Base-by-base conservation (phyloP, 2,888 invertebrate genomes). In the Chrysina gloriosa region DNA sequence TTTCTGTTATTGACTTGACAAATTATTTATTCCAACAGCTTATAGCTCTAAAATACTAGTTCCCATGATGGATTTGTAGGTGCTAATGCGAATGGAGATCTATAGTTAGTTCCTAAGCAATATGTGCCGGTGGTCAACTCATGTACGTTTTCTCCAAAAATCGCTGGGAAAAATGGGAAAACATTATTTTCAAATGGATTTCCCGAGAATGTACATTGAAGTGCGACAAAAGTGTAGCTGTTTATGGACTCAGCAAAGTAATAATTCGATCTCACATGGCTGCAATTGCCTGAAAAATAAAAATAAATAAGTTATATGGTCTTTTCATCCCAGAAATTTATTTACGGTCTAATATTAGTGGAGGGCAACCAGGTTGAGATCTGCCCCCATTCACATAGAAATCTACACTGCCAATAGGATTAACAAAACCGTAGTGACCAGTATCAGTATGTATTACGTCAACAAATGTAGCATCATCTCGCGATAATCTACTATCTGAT, bases 361-460 rank as follows among this genome's bases (percentile, higher is more conserved):
- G 50, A 2, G 42, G 42, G 61, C 88, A 88, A 23, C 85, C 83
- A 0, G 88, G 88, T 73, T 89, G 89, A 4, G 84, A 82, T 47
- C 77, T 78, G 0, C 88, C 89, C 3, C 86, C 85, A 70, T 89
- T 88, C 6, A 88, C 84, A 73, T 85, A 87, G 79, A 88, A 87
- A 72, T 89, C 89, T 0, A 84, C 82, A 67, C 77, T 76, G 14
- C 84, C 84, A 2, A 81, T 1, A 83, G 85, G 0, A 85, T 0
- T 87, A 74, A 67, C 76, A 76, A 63, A 76, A 56, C 64, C 87
- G n/a, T 86, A 78, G 0, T 84, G 84, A 2, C 86, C 87, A 31
- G 85, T 85, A 69, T 87, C 87, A 3, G 89, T 89, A 75, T 89
- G 89, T 70, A 88, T 85, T 0, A 86, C 84, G 77, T 89, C 88